phyloP scores from a whole-genome alignment of 2,797 vertebrate genomes.

The Oreochromis mossambicus region DNA sequence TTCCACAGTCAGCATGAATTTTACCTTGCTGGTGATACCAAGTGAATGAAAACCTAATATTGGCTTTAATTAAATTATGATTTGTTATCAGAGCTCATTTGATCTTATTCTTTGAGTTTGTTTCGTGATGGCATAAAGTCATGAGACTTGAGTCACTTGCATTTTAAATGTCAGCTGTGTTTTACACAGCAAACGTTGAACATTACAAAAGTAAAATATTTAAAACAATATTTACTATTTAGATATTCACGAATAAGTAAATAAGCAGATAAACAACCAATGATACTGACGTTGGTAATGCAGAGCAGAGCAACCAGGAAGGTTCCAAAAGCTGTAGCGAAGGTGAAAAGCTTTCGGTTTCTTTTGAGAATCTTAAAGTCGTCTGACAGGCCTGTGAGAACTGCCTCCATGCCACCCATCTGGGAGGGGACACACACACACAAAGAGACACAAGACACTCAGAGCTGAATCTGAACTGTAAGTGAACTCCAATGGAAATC shows the following conservation, averaged over 20 bases:
- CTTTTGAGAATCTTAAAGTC: constrained; percentile 93
- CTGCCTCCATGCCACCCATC: constrained; percentile 99
- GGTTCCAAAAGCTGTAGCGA: constrained; percentile 84
- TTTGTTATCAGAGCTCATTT: neutral
- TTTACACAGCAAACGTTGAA: neutral
- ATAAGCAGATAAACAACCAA: neutral
- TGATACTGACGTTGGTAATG: constrained; percentile 89
- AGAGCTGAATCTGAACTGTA: neutral
- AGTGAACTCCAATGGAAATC: neutral
- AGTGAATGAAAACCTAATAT: constrained; percentile 4
- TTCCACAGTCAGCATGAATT: neutral
- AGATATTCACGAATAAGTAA: neutral
- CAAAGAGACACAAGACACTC: neutral
- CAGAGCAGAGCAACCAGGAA: constrained; percentile 91
- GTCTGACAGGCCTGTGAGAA: constrained; percentile 93
- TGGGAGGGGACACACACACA: constrained; percentile 46
- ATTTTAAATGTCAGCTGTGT: neutral
- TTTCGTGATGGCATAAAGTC: neutral
- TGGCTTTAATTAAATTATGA: neutral
- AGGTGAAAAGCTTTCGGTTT: constrained; percentile 93
- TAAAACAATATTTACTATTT: neutral
- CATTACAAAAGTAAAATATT: neutral
- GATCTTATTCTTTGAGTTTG: neutral
- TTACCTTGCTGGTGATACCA: neutral
- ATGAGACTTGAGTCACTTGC: neutral